Percentiles rank a stretch among this genome's conserved stretches.
Evolutionary conservation across 1,140 invertebrate species (phyloP).

Genomic region (Melitaea cinxia): DNA sequence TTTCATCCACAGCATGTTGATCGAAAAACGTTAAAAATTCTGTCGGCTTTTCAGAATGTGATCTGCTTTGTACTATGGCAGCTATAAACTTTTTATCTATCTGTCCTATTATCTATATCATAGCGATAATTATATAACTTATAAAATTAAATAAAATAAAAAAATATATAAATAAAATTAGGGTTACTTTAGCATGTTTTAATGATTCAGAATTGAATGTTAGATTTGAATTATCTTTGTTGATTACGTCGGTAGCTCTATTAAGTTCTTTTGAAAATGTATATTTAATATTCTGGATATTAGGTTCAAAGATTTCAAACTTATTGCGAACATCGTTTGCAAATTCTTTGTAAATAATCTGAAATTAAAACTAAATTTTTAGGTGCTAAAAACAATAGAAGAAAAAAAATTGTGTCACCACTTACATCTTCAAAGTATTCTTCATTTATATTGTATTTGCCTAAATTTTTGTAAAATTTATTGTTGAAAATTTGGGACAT

Average conservation of each 20-base stretch:
- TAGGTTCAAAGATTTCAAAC: conserved; percentile 56
- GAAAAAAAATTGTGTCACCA: conserved; percentile 22
- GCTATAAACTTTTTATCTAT: conserved; percentile 88
- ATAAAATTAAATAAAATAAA: too few relatives aligned
- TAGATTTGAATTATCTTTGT: conserved; percentile 50
- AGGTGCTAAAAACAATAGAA: conserved; percentile 2
- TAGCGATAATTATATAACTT: conserved; percentile 17
- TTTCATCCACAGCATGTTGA: conserved; percentile 90
- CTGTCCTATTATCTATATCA: conserved; percentile 84
- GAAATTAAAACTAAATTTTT: conserved; percentile 23
- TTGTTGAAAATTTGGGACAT: conserved; percentile 63
- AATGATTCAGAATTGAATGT: conserved; percentile 56
- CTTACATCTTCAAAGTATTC: conserved; percentile 65
- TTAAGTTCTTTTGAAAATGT: conserved; percentile 41
- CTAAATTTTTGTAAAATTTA: conserved; percentile 36
- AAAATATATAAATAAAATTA: background rate
- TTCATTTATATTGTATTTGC: conserved; percentile 36
- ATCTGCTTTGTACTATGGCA: conserved; percentile 51
- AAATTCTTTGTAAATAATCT: conserved; percentile 63
- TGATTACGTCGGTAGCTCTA: conserved; percentile 47
- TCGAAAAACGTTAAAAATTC: conserved; percentile 85
- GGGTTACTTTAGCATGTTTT: conserved; percentile 51
- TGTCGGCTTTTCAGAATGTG: conserved; percentile 22
- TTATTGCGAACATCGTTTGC: conserved; percentile 48
- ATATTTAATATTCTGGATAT: conserved; percentile 50